phyloP scores from a whole-genome alignment of 1,140 invertebrate species.

The Drosophila orena region DNA sequence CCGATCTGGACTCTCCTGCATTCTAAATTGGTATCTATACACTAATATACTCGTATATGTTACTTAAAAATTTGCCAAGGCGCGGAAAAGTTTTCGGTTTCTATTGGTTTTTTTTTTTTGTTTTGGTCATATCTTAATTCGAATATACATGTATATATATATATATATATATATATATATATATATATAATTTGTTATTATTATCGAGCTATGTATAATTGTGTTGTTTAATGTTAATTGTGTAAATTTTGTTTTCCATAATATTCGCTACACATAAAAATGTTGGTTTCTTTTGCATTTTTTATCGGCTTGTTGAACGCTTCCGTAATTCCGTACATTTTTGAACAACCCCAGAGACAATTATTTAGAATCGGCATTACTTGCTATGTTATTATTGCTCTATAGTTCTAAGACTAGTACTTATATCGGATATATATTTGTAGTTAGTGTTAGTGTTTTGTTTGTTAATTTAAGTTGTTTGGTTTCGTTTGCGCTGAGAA shows the following conservation, averaged over 20 bases:
- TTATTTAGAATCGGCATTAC: constrained; percentile 15
- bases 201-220: constrained; percentile 65
- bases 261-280: constrained; percentile 64
- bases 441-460: constrained; percentile 15
- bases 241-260: constrained; percentile 53
- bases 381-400: constrained; percentile 40
- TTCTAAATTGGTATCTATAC: constrained; percentile 14
- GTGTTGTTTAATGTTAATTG: constrained; percentile 25
- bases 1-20: constrained; percentile 31
- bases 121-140: constrained; percentile 68
- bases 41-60: constrained; percentile 6
- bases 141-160: constrained; percentile 49
- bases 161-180: constrained; percentile 47
- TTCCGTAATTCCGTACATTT: not conserved
- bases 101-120: constrained; percentile 33
- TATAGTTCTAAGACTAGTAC: constrained; percentile 36
- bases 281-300: constrained; percentile 10
- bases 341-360: constrained; percentile 46
- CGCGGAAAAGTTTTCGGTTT: constrained; percentile 53
- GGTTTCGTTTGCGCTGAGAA: constrained; percentile 65
- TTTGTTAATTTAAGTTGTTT: constrained; percentile 42
- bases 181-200: constrained; percentile 41
- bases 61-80: constrained; percentile 64
- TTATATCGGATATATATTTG: constrained; percentile 17
- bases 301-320: not conserved